Evolutionary conservation across 2,113 vertebrate species (phyloP), one percentile per base, ranked within the genome.

Genomic region (Tautogolabrus adspersus): DNA sequence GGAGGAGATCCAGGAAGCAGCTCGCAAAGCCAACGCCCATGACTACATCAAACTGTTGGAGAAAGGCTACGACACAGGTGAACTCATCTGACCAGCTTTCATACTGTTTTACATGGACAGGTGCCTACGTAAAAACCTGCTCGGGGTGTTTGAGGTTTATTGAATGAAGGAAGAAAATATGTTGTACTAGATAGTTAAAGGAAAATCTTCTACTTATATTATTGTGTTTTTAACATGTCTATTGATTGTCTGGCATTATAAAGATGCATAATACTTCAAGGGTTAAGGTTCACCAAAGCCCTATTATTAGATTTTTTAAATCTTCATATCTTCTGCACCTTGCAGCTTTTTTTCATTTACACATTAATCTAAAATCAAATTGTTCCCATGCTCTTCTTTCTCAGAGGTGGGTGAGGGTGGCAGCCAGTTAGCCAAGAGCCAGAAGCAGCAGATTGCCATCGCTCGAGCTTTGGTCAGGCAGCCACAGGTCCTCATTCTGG

Each of bases 381-480:
- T 19, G 15, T 47, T 52, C 0, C 58, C 7, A 34, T 47, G 61
- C 67, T 12, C 30, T 3, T n/a, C 44, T 61, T 38, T 70, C 0
- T 69, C 83, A 97, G 96, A 95, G 75, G 93, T 93, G 0, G 96
- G 96, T 0, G 95, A 96, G 62, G 60, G 91, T 0, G 95, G 95
- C 0, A 65, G 85, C 0, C 92, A 93, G 85, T 85, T 97, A 1
- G 94, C 96, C 0, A 95, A 95, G 16, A 96, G 96, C 1, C 95
- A 96, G 93, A 92, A 86, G 47, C 96, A 97, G 90, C 89, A 89
- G 0, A 91, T 97, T 30, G 95, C 96, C 46, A 91, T 97, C 0
- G 96, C 96, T 22, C 90, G 96, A 7, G 96, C 96, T 6, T 77
- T 97, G 81, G 87, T 97, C 69, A 87, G 96, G 61, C 74, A 82